Evolutionary conservation across 2,113 vertebrate genomes (phyloP), one percentile per base, ranked within the genome.

Genomic region (Brachirus orientalis): DNA sequence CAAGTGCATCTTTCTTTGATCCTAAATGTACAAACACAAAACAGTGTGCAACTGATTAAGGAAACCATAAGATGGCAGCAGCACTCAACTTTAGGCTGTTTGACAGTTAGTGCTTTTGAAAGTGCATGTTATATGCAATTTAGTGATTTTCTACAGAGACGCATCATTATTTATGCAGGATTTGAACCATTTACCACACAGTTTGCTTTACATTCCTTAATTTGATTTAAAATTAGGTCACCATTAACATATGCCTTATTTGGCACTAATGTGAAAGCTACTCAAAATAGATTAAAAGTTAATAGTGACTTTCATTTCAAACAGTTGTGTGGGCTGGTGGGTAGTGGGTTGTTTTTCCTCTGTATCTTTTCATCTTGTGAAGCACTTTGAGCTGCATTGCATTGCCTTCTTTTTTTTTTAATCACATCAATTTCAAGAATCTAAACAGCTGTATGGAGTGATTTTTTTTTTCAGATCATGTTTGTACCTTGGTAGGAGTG

Each of bases 401-500:
- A 3, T 28, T 28, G 28, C n/a, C n/a, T n/a, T n/a, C n/a, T n/a
- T n/a, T n/a, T n/a, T n/a, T n/a, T n/a, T n/a, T n/a, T n/a, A n/a
- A n/a, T n/a, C n/a, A n/a, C n/a, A n/a, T n/a, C n/a, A n/a, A n/a
- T n/a, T n/a, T n/a, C n/a, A n/a, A n/a, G n/a, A n/a, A n/a, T n/a
- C n/a, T n/a, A n/a, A n/a, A n/a, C n/a, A n/a, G n/a, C n/a, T n/a
- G n/a, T n/a, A n/a, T n/a, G n/a, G n/a, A n/a, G 38, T 3, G 38
- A 40, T 2, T 40, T 10, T 12, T 3, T 8, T 7, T 40, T 40
- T 40, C 38, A 40, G 11, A 43, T 43, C 10, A 14, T 11, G 14
- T 43, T 43, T 8, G 70, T 90, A 96, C 95, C 95, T 96, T 98
- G 43, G 93, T 91, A 1, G 95, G 94, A 0, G 94, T 89, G 51